Conservation (phyloP, 2,888 invertebrate species). For the Apamea anceps region DNA sequence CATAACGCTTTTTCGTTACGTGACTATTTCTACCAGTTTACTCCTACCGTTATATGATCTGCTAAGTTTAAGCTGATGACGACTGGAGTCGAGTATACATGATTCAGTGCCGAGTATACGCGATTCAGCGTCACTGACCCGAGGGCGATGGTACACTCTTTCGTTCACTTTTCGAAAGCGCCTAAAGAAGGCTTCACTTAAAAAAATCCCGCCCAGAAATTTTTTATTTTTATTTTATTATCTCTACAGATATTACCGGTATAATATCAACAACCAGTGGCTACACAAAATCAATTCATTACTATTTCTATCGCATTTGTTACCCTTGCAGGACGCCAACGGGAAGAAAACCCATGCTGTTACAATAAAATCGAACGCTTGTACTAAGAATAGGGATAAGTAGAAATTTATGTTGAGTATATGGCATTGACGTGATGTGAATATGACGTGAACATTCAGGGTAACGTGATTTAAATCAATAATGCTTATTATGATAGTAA, state of each 20-base stretch:
- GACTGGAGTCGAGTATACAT: neutral
- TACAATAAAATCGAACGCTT: slow-evolving; percentile 23
- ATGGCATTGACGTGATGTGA: slow-evolving; percentile 21
- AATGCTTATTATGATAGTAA: neutral
- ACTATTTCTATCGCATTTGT: neutral
- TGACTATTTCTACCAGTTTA: too few species aligned
- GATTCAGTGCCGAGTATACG: neutral
- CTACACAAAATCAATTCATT: neutral
- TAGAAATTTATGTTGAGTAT: slow-evolving; percentile 33
- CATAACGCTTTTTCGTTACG: too few species aligned
- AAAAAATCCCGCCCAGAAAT: neutral
- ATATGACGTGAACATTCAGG: slow-evolving; percentile 1
- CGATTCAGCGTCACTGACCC: neutral
- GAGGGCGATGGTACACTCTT: neutral
- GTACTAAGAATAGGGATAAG: slow-evolving; percentile 25
- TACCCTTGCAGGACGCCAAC: neutral
- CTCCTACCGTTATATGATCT: too few species aligned
- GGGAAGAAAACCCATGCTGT: slow-evolving; percentile 1
- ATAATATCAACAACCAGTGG: neutral
- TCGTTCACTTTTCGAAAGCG: neutral
- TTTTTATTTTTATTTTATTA: neutral
- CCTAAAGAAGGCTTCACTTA: neutral
- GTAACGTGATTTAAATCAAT: neutral
- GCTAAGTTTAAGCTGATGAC: neutral
- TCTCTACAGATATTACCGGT: neutral